Base-by-base conservation (phyloP, 2,888 invertebrate species). In the Spodoptera littoralis region DNA sequence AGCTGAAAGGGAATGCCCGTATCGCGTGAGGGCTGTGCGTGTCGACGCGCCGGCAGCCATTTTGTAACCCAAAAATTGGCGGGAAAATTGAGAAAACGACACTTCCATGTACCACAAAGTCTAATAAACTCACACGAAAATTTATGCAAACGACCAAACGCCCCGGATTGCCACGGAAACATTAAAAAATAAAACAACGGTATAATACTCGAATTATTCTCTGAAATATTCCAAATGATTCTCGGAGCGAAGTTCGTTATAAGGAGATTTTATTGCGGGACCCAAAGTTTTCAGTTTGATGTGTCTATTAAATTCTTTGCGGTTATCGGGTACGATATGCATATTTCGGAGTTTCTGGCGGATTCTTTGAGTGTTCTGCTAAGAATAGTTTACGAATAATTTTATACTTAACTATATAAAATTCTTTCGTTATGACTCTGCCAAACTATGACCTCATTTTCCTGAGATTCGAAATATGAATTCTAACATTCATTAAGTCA, bases 1-100 rank as follows among this genome's bases (percentile, higher is more conserved):
- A 80, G 82, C 79, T 72, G 66, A 78, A 77, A 76, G 76, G 70
- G 81, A 77, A 66, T 82, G 76, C 77, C 69, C 63, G 58, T 76
- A 66, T 91, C 83, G 91, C 91, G 90, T 91, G 91, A 73, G 60
- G 73, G 48, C 67, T 72, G 79, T 83, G 86, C 86, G 86, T 77
- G 77, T 49, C 84, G 82, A 76, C 80, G 65, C 74, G 65, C 66
- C 79, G 82, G 83, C 88, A 84, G 90, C 92, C 92, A 93, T 93
- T 91, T 93, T 92, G 92, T 87, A 69, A 81, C 86, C 85, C 88
- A 84, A 83, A 91, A 91, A 92, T 92, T 92, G 91, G 90, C 89
- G 89, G 91, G 85, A 88, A 91, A 92, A 92, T 92, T 90, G 89
- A 90, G 90, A 91, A 89, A 92, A 92, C 90, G 87, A 91, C 92